These are phyloP conservation scores for Euura saliciscinereae DNA, from an alignment of 1,140 invertebrate genomes.

Conservation along the genomic window DNA sequence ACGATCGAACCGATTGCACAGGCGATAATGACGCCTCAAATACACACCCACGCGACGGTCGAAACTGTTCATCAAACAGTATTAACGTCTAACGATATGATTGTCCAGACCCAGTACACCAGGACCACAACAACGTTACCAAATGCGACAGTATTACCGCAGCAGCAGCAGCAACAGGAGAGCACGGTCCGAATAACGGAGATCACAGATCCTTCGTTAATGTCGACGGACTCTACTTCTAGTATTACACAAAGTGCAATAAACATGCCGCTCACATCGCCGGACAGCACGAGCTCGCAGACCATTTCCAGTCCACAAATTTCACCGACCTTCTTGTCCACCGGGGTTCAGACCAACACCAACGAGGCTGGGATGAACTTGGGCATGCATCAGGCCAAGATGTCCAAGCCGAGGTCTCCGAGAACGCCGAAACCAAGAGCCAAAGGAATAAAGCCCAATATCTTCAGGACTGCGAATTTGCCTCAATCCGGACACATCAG, in stretches of 20 bases:
- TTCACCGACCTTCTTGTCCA: conserved; percentile 34
- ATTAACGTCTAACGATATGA: conserved; percentile 55
- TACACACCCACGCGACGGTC: conserved; percentile 52
- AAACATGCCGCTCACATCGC: conserved; percentile 32
- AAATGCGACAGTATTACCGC: conserved; percentile 49
- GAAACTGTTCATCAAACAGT: conserved; percentile 57
- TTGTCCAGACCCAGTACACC: conserved; percentile 55
- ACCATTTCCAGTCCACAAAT: conserved; percentile 40
- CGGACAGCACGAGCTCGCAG: conserved; percentile 32
- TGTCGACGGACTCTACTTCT: conserved; percentile 30
- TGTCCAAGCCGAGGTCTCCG: conserved; percentile 43
- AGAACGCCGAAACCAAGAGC: conserved; percentile 39
- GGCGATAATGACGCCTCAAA: conserved; percentile 52
- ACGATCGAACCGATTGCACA: conserved; percentile 54
- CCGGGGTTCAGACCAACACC: conserved; percentile 25
- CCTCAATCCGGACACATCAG: conserved; percentile 32
- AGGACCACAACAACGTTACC: conserved; percentile 53
- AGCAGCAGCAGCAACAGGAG: conserved; percentile 28
- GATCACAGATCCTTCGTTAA: conserved; percentile 40
- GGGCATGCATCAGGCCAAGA: conserved; percentile 34
- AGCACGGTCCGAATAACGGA: conserved; percentile 52
- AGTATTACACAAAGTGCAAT: conserved; percentile 22
- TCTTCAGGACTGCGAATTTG: conserved; percentile 37
- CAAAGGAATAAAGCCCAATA: conserved; percentile 45
- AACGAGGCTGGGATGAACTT: conserved; percentile 27